Evolutionary conservation across 1,140 invertebrate species (phyloP).

Genomic region (Drosophila saltans): DNA sequence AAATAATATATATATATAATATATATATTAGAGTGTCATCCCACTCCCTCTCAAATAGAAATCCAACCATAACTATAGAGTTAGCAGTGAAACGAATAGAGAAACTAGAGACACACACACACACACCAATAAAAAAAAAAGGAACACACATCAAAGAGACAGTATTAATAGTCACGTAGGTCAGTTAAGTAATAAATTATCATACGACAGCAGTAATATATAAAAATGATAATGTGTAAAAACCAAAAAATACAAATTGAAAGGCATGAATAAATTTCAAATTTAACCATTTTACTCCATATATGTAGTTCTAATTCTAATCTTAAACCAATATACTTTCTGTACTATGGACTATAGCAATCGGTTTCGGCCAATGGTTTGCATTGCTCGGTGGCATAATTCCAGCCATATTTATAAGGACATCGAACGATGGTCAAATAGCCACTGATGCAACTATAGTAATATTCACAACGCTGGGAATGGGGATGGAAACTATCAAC

Average conservation of each 20-base stretch:
- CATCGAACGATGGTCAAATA: slow-evolving; percentile 71
- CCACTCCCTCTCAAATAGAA: background rate
- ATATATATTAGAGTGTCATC: slow-evolving; percentile 4
- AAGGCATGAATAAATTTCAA: slow-evolving; percentile 19
- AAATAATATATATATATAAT: too few species aligned
- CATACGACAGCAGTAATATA: slow-evolving; percentile 43
- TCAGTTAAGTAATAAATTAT: slow-evolving; percentile 49
- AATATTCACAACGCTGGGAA: slow-evolving; percentile 70
- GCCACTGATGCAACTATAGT: slow-evolving; percentile 64
- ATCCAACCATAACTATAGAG: slow-evolving; percentile 23
- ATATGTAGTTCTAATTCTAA: background rate
- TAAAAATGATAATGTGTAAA: slow-evolving; percentile 30
- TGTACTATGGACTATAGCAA: slow-evolving; percentile 46
- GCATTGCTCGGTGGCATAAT: slow-evolving; percentile 53
- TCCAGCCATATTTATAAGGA: slow-evolving; percentile 66
- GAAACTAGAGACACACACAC: slow-evolving; percentile 20
- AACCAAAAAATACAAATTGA: slow-evolving; percentile 11
- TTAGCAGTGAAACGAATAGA: slow-evolving; percentile 13
- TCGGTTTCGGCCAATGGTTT: slow-evolving; percentile 43
- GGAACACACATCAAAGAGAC: slow-evolving; percentile 47
- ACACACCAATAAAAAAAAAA: slow-evolving; percentile 37
- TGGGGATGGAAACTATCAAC: slow-evolving; percentile 59
- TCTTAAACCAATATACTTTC: background rate
- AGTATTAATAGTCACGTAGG: slow-evolving; percentile 48
- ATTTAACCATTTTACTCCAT: slow-evolving; percentile 12